Conservation (phyloP, 2,888 invertebrate genomes). For the Keiferia lycopersicella region DNA sequence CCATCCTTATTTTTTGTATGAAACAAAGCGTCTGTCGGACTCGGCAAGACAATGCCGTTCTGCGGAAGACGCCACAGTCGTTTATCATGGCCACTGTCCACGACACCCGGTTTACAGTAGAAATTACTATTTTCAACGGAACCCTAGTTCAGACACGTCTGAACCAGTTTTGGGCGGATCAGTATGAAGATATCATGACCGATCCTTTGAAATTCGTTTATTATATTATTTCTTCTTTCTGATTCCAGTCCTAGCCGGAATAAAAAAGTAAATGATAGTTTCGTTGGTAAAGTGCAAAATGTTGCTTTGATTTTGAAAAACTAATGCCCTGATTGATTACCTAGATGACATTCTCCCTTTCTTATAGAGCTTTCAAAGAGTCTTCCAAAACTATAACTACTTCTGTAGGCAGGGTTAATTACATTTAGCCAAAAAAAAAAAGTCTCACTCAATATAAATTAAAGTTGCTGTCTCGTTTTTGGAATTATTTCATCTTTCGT, state of each 20-base stretch:
- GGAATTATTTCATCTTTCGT: background rate
- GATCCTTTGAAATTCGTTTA: background rate
- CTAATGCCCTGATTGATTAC: too few relatives aligned
- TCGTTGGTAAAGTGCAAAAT: too few relatives aligned
- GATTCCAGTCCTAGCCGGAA: too few relatives aligned
- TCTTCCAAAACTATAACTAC: too few relatives aligned
- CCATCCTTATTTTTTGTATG: slow-evolving; percentile 25
- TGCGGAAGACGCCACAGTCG: slow-evolving; percentile 38
- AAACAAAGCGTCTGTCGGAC: slow-evolving; percentile 43
- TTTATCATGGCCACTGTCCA: slow-evolving; percentile 42
- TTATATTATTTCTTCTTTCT: too few relatives aligned
- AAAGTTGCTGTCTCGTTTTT: background rate
- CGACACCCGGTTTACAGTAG: slow-evolving; percentile 29
- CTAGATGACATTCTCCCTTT: too few relatives aligned
- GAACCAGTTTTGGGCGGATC: slow-evolving; percentile 16
- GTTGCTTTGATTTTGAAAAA: too few relatives aligned
- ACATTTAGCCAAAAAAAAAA: background rate
- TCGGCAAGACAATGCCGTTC: slow-evolving; percentile 47
- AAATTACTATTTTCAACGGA: slow-evolving; percentile 26
- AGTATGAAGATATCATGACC: background rate
- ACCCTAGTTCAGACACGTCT: slow-evolving; percentile 14
- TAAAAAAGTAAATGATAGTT: too few relatives aligned
- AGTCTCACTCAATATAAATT: background rate
- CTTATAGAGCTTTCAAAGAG: too few relatives aligned
- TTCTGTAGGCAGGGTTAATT: background rate